Percentiles rank a stretch among this genome's conserved stretches.
These are phyloP conservation scores for Lota lota DNA, from an alignment of 2,113 vertebrate species.

Conservation along the genomic window DNA sequence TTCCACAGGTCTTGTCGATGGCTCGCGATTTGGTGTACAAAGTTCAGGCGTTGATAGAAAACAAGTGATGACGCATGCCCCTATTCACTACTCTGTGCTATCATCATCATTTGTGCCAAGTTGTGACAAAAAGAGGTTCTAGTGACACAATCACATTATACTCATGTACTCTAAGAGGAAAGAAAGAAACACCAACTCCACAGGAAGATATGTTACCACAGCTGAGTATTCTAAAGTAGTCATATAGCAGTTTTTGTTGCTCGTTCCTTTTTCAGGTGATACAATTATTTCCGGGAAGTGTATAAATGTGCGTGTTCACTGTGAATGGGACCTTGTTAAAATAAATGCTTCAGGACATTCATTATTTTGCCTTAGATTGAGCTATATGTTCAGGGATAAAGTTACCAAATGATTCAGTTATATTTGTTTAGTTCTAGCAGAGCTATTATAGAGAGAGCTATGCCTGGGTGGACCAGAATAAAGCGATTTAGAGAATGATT, in stretches of 20 bases:
- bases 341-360: slow-evolving; percentile 59
- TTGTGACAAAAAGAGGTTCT: slow-evolving; percentile 14
- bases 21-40: slow-evolving; percentile 92
- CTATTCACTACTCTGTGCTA: background rate
- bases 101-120: slow-evolving; percentile 7
- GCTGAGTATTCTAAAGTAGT: slow-evolving; percentile 24
- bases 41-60: slow-evolving; percentile 97
- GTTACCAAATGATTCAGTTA: slow-evolving; percentile 41
- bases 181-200: background rate
- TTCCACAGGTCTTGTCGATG: slow-evolving; percentile 87
- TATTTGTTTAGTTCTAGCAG: background rate
- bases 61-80: slow-evolving; percentile 82
- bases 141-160: slow-evolving; percentile 18
- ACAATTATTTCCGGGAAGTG: slow-evolving; percentile 47
- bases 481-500: too few relatives aligned
- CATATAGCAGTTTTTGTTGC: slow-evolving; percentile 44
- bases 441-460: too few relatives aligned
- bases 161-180: slow-evolving; percentile 19
- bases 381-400: slow-evolving; percentile 64
- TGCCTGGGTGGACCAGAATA: too few relatives aligned
- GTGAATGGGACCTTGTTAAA: slow-evolving; percentile 62
- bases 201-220: slow-evolving; percentile 13
- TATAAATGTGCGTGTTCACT: slow-evolving; percentile 34
- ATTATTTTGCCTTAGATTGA: slow-evolving; percentile 75
- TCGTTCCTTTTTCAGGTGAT: slow-evolving; percentile 52